phyloP scores from a whole-genome alignment of 2,888 invertebrate genomes.

The Saturnia pavonia region DNA sequence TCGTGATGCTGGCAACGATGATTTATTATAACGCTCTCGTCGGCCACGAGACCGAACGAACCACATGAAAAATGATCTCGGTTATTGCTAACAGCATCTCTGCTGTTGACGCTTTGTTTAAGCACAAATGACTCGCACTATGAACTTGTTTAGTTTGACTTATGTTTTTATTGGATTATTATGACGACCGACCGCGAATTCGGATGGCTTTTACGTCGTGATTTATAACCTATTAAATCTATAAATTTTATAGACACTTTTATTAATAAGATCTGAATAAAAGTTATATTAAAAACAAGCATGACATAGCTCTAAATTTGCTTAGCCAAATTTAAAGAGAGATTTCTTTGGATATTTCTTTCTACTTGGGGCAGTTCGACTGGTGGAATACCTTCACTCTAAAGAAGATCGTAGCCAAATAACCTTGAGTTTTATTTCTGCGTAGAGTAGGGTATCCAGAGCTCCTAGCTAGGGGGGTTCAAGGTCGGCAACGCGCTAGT shows the following conservation, averaged over 20 bases:
- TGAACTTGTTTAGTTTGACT: slow-evolving; percentile 65
- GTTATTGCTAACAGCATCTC: slow-evolving; percentile 78
- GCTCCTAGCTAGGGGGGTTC: too few species aligned
- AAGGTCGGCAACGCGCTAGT: too few species aligned
- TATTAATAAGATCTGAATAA: neutral
- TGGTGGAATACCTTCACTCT: too few species aligned
- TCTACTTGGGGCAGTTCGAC: too few species aligned
- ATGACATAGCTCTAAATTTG: too few species aligned
- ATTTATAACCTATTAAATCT: neutral
- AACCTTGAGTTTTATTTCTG: too few species aligned
- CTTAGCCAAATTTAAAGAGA: too few species aligned
- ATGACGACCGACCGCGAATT: slow-evolving; percentile 25
- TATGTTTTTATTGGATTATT: slow-evolving; percentile 64
- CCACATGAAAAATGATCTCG: slow-evolving; percentile 80
- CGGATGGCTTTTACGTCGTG: neutral
- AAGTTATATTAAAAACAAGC: too few species aligned
- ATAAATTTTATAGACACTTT: neutral
- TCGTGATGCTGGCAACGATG: slow-evolving; percentile 78
- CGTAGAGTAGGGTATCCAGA: too few species aligned
- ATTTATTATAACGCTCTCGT: slow-evolving; percentile 80
- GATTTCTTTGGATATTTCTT: too few species aligned
- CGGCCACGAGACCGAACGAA: slow-evolving; percentile 74
- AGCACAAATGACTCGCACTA: slow-evolving; percentile 79
- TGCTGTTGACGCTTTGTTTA: slow-evolving; percentile 81
- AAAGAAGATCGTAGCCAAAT: too few species aligned